These are phyloP conservation scores for Hapalemur alaotrensis DNA, from an alignment of 2,797 vertebrate genomes.

Conservation along the genomic window DNA sequence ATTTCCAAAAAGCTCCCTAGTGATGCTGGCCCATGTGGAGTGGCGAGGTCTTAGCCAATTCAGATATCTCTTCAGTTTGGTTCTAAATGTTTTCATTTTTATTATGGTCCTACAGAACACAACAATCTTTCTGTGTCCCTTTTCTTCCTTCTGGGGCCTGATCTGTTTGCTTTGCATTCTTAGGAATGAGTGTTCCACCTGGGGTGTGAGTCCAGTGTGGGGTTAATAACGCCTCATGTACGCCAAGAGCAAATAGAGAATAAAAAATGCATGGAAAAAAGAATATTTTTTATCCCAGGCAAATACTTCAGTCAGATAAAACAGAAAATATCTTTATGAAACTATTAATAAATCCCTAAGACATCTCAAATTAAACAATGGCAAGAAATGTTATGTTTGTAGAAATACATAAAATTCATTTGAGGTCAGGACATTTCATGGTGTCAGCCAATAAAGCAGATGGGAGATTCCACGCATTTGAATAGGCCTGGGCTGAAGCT, in stretches of 20 bases:
- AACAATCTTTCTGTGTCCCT: background rate
- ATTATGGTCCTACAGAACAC: background rate
- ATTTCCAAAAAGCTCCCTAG: background rate
- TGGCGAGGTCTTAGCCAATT: background rate
- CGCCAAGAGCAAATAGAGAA: slow-evolving; percentile 78
- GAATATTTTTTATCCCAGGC: slow-evolving; percentile 86
- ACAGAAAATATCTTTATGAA: slow-evolving; percentile 85
- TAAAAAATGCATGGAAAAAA: slow-evolving; percentile 88
- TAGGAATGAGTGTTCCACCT: slow-evolving; percentile 62
- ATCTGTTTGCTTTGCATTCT: background rate
- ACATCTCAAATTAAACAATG: slow-evolving; percentile 89
- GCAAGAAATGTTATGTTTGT: slow-evolving; percentile 85
- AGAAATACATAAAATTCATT: slow-evolving; percentile 87
- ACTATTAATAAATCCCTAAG: slow-evolving; percentile 88
- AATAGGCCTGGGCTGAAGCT: slow-evolving; percentile 65
- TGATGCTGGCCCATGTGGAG: background rate
- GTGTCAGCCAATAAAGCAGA: slow-evolving; percentile 85
- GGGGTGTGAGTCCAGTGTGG: slow-evolving; percentile 71
- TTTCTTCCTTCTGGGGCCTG: background rate
- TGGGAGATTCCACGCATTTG: slow-evolving; percentile 74
- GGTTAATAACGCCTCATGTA: slow-evolving; percentile 79
- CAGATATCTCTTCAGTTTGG: background rate
- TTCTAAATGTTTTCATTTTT: background rate
- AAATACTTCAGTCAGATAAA: slow-evolving; percentile 86
- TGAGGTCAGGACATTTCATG: slow-evolving; percentile 83